A percentile compares a stretch with the other conserved stretches of the same genome.
Conservation (phyloP, 2,888 invertebrate genomes). For the Drosophila melanosoma region DNA sequence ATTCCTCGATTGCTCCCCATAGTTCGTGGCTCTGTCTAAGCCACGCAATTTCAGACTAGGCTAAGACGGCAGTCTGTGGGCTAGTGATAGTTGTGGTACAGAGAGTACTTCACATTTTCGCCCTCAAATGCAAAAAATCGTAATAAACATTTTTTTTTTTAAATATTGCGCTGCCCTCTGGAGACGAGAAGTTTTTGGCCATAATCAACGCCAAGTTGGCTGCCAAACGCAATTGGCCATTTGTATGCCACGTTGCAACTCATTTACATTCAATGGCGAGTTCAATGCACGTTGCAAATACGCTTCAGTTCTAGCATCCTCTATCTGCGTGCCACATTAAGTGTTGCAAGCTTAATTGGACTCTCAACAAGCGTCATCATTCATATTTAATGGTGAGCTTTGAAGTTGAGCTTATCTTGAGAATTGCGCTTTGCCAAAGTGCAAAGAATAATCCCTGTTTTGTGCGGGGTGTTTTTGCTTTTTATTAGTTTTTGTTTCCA, state of each 20-base stretch:
- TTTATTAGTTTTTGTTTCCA: constrained; percentile 2
- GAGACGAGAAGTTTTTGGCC: constrained; percentile 43
- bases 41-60: constrained; percentile 61
- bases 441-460: constrained; percentile 1
- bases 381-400: constrained; percentile 51
- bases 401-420: constrained; percentile 23
- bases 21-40: constrained; percentile 66
- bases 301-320: constrained; percentile 25
- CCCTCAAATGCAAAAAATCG: constrained; percentile 31
- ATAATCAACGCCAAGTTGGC: constrained; percentile 43
- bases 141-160: constrained; percentile 64
- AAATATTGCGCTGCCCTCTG: constrained; percentile 58
- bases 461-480: not conserved
- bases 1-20: constrained; percentile 76
- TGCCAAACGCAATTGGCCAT: constrained; percentile 53
- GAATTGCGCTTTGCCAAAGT: not conserved
- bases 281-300: constrained; percentile 58
- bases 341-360: constrained; percentile 57
- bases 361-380: constrained; percentile 42
- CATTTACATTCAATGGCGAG: constrained; percentile 33
- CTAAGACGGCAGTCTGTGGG: constrained; percentile 17
- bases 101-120: constrained; percentile 51
- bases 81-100: not conserved
- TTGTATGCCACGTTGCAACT: constrained; percentile 63
- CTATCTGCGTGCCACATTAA: constrained; percentile 30